phyloP scores from a whole-genome alignment of 2,113 vertebrate species.

The Tachysurus vachellii region DNA sequence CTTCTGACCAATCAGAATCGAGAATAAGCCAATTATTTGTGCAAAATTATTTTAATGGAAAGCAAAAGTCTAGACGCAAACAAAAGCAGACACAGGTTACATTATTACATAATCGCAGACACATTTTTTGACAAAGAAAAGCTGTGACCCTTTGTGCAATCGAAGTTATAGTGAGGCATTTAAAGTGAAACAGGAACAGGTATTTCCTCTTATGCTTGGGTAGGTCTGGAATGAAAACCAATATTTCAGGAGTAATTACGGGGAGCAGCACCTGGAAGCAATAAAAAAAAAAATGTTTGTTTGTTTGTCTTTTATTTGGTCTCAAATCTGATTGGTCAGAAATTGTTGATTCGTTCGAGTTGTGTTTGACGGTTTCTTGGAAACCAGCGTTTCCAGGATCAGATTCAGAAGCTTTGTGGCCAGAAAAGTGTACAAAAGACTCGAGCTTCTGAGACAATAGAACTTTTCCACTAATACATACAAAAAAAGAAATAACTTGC shows the following conservation, averaged over 20 bases:
- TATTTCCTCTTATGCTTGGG: constrained; percentile 4
- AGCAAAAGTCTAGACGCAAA: not conserved
- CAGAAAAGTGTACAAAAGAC: not conserved
- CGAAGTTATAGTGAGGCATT: too few species aligned
- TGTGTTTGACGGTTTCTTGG: not conserved
- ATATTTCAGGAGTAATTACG: not conserved
- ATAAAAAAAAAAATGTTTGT: not conserved
- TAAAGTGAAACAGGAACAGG: constrained; percentile 9
- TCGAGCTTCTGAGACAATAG: not conserved
- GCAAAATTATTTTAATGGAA: not conserved
- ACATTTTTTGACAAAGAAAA: not conserved
- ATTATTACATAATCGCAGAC: not conserved
- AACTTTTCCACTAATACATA: not conserved
- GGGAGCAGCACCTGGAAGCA: not conserved
- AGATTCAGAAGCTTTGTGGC: not conserved
- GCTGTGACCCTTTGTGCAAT: not conserved
- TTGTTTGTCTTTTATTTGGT: not conserved
- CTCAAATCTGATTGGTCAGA: not conserved
- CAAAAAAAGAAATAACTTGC: not conserved
- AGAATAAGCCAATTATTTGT: not conserved
- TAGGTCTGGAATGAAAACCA: constrained; percentile 11
- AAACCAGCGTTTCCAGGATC: not conserved
- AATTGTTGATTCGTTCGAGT: not conserved
- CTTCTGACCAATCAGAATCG: not conserved
- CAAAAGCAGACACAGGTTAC: not conserved